Evolutionary conservation across 2,888 invertebrate species (phyloP), one percentile per base, ranked within the genome.

Genomic region (Dynastes hyllus): DNA sequence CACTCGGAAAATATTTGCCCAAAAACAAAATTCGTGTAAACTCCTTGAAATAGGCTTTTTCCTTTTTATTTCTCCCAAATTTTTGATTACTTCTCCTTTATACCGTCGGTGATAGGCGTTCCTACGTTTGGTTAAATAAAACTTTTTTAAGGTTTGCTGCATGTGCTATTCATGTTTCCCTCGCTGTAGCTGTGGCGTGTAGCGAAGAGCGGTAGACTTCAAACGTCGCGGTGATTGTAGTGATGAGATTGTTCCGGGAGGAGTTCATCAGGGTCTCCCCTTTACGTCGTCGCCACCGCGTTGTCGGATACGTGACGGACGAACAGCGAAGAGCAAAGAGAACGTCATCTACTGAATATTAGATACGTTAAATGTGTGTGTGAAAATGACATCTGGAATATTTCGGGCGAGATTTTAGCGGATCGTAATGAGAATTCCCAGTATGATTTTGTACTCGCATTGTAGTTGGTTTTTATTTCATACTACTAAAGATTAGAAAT

Each of bases 211-310:
- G 71, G 71, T 58, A 58, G 9, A 73, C 71, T 73, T 73, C 71
- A 73, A 73, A 73, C 29, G 71, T 58, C 70, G 65, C 45, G 51
- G 70, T 73, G 71, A 73, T 73, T 58, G 71, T 73, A 58, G 22
- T 40, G 73, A 73, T 73, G 73, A 73, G 73, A 73, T 73, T 45
- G 73, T 73, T 73, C 73, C 73, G 73, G 73, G 73, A 58, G 73
- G 73, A 73, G 37, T 73, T 73, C 40, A 32, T 58, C 58, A 22
- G 27, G 45, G 27, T 16, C 16, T 16, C 6, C 45, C 45, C 13
- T 45, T n/a, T 40, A 29, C 29, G 69, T 61, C 55, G 16, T 16
- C 55, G 55, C 13, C 45, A 37, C 40, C 58, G 40, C 51, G 27
- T 32, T 70, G 53, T 29, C 16, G 5, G n/a, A 51, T 73, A 73